Conservation (phyloP, 2,888 invertebrate species). For the Opisthograptis luteolata region DNA sequence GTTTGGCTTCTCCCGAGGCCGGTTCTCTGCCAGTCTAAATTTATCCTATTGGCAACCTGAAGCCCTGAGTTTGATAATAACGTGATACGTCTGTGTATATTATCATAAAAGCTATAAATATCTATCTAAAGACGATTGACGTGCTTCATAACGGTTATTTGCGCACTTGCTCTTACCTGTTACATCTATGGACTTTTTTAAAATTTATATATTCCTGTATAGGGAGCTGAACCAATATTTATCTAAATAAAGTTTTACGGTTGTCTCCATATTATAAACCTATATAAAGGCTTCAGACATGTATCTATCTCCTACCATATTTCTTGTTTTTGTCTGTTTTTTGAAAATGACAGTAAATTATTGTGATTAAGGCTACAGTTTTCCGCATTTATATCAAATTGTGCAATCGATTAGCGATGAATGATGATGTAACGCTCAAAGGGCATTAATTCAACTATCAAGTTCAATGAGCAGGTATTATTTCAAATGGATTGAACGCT, state of each 20-base stretch:
- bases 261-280: too few relatives aligned
- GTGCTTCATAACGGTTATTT: conserved; percentile 13
- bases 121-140: conserved; percentile 36
- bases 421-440: conserved; percentile 12
- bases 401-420: conserved; percentile 6
- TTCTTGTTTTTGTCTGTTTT: too few relatives aligned
- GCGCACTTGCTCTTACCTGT: neutral
- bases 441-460: conserved; percentile 27
- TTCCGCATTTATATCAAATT: neutral
- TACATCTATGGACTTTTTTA: too few relatives aligned
- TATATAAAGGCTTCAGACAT: too few relatives aligned
- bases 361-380: neutral
- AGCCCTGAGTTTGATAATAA: conserved; percentile 39
- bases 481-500: neutral
- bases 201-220: too few relatives aligned
- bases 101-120: conserved; percentile 32
- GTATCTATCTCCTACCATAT: neutral
- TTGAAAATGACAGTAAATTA: too few relatives aligned
- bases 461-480: neutral
- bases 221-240: too few relatives aligned
- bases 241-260: too few relatives aligned
- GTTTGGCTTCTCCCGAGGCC: conserved; percentile 67
- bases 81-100: conserved; percentile 16
- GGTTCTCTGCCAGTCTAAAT: conserved; percentile 53
- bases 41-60: conserved; percentile 50